phyloP scores from a whole-genome alignment of 2,888 invertebrate genomes.

The Seira musarum region DNA sequence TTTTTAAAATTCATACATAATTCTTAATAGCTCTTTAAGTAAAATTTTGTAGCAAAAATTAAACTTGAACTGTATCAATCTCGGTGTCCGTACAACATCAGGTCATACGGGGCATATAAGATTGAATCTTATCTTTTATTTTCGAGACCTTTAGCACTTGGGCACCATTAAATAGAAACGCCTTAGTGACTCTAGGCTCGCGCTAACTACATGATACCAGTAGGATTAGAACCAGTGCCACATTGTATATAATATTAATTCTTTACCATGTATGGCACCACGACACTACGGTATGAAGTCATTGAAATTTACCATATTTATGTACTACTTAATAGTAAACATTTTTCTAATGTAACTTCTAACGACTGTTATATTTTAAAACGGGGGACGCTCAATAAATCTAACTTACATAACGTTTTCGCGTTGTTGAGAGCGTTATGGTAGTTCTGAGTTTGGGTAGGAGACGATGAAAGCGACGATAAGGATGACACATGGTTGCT shows the following conservation, averaged over 20 bases:
- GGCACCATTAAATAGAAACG: conserved; percentile 39
- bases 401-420: conserved; percentile 65
- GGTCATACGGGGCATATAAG: conserved; percentile 54
- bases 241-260: too few relatives aligned
- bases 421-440: conserved; percentile 68
- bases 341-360: too few relatives aligned
- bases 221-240: conserved; percentile 38
- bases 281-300: too few relatives aligned
- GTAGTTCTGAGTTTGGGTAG: conserved; percentile 69
- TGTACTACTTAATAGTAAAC: background rate
- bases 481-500: conserved; percentile 72
- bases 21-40: background rate
- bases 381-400: too few relatives aligned
- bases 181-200: conserved; percentile 63
- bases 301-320: too few relatives aligned
- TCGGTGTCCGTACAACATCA: conserved; percentile 51
- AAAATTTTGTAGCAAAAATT: too few relatives aligned
- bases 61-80: conserved; percentile 45
- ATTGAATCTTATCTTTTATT: conserved; percentile 37
- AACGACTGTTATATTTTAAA: too few relatives aligned
- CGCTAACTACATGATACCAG: background rate
- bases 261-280: too few relatives aligned
- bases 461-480: conserved; percentile 69
- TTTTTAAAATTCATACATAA: too few relatives aligned
- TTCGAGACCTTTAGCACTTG: conserved; percentile 62